These are phyloP conservation scores for Petrocephalus zakoni DNA, from an alignment of 2,113 vertebrate species.

Conservation along the genomic window DNA sequence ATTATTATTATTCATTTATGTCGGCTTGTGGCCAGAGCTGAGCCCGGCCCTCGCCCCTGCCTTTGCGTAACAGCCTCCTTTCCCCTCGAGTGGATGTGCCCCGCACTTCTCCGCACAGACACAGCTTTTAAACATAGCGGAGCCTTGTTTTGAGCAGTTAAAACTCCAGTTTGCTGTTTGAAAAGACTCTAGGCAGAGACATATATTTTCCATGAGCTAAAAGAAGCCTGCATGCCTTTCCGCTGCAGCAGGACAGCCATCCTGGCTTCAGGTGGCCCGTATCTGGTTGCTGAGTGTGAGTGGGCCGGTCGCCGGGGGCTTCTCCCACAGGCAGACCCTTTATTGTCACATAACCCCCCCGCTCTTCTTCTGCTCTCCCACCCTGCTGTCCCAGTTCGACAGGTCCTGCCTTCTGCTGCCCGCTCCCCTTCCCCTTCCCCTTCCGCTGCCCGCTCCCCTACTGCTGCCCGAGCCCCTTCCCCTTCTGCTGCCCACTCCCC, in stretches of 20 bases:
- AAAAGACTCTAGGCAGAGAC: background rate
- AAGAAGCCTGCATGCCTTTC: background rate
- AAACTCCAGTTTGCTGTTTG: background rate
- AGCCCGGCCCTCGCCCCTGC: slow-evolving; percentile 29
- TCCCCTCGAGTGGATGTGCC: background rate
- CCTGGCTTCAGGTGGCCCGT: background rate
- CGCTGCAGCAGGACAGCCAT: background rate
- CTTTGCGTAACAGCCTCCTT: slow-evolving; percentile 1
- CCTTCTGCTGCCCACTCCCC: too few relatives aligned
- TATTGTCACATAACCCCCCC: background rate
- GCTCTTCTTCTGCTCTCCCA: background rate
- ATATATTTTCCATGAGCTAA: background rate
- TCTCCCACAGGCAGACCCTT: background rate
- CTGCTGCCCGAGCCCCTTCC: too few relatives aligned
- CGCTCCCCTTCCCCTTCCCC: background rate
- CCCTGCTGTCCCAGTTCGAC: background rate
- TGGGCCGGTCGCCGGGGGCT: background rate
- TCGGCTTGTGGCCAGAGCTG: background rate
- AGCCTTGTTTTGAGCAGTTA: background rate
- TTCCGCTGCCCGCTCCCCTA: too few relatives aligned
- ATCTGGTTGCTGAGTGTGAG: background rate
- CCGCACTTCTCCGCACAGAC: background rate
- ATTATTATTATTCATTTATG: background rate
- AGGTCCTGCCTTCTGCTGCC: background rate
- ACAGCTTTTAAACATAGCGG: background rate